These are phyloP conservation scores for Paracentrotus lividus DNA, from an alignment of 53 echinoderm and acorn worm genomes.

Conservation along the genomic window DNA sequence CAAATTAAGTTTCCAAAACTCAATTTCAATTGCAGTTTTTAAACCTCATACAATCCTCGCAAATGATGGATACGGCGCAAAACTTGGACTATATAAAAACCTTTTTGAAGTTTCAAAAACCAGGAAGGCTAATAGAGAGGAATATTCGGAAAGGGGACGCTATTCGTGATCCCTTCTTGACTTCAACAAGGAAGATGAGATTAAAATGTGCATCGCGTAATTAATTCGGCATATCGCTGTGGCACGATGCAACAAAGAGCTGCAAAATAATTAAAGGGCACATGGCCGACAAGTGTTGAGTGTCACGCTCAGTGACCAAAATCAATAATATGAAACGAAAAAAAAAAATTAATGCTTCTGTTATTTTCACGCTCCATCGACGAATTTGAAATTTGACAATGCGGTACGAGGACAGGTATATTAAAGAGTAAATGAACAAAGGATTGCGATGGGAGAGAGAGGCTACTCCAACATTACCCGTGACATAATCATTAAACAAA, in stretches of 20 bases:
- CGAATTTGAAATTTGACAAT: background rate
- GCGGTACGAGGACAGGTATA: background rate
- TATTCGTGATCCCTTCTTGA: too few relatives aligned
- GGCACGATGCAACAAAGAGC: slow-evolving; percentile 4
- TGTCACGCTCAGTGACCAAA: slow-evolving; percentile 16
- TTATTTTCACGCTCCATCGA: background rate
- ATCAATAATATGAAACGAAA: background rate
- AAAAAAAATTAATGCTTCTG: background rate
- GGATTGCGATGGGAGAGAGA: background rate
- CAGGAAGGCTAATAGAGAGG: too few relatives aligned
- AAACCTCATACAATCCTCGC: too few relatives aligned
- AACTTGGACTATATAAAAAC: too few relatives aligned
- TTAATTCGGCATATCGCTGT: background rate
- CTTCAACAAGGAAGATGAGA: background rate
- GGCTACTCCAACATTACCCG: background rate
- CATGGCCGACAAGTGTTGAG: background rate
- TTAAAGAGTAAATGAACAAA: background rate
- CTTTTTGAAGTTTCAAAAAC: too few relatives aligned
- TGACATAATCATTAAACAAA: background rate
- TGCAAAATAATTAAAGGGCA: slow-evolving; percentile 2
- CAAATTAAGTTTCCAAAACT: background rate
- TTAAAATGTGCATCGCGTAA: background rate
- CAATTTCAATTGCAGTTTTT: background rate
- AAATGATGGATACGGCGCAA: background rate
- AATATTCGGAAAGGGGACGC: too few relatives aligned